Evolutionary conservation across 2,888 invertebrate species (phyloP), one percentile per base, ranked within the genome.

Genomic region (Drosophila emarginata): DNA sequence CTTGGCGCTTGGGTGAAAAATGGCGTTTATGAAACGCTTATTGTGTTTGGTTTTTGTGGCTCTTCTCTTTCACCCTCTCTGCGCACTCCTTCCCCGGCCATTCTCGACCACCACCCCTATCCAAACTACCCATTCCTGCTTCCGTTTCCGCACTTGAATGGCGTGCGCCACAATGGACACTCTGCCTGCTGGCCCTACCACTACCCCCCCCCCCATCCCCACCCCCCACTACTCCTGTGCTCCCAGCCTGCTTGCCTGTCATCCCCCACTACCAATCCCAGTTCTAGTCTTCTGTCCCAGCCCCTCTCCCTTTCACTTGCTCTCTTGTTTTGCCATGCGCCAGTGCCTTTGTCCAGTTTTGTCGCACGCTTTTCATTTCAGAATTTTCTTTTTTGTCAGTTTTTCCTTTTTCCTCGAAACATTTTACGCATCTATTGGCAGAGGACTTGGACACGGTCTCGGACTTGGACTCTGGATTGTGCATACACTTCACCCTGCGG

Each of bases 11-110:
- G 75, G 75, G 75, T 85, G 85, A 77, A 87, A 87, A 80, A 85
- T 87, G 87, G 87, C 81, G 85, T 81, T 84, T 84, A 87, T 87
- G 87, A 84, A 84, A 82, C 87, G 85, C 85, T 87, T 84, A 87
- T 84, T 84, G 84, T 87, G 84, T 84, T 84, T 84, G 84, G 77
- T 72, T 82, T 82, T 82, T 82, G 26, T 58, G 61, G 58, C 60
- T 74, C 63, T 65, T 73, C 52, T 36, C 14, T 45, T 40, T 21
- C 26, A 64, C 74, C 64, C 69, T 60, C 67, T n/a, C n/a, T n/a
- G n/a, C n/a, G n/a, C n/a, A n/a, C 5, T 26, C 9, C 32, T 9
- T 11, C 32, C n/a, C n/a, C n/a, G n/a, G n/a, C n/a, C n/a, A n/a
- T 9, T 32, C 28, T 32, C 2, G 9, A 32, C 14, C 32, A 40